Base-by-base conservation (phyloP, 2,888 invertebrate genomes). In the Drosophila kambysellisi region DNA sequence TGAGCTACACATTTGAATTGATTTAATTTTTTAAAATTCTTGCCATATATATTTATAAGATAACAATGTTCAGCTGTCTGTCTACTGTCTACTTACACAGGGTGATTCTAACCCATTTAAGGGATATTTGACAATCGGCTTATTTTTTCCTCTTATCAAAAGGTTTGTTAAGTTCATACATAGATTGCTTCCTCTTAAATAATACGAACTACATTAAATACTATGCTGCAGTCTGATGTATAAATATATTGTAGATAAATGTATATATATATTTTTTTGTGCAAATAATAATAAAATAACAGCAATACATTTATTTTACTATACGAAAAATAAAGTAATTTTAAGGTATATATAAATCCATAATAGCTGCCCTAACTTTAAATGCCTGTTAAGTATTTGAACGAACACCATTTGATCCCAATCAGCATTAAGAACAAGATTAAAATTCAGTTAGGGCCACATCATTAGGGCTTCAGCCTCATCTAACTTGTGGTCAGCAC, bases 391-490 rank as follows among this genome's bases (percentile, higher is more conserved):
- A 15, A 30, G 7, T 32, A 32, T 20, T 30, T 37, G 9, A 30
- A 3, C n/a, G 29, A 2, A 6, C 15, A 51, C 6, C 29, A 52
- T 15, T 52, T 25, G 9, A 51, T 20, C 20, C 39, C 29, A 56
- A 56, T n/a, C n/a, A 12, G 12, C n/a, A 7, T 11, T 15, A 15
- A 11, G 17, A 6, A 20, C 11, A 39, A 25, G 48, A 53, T 56
- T 57, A 35, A 60, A 50, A n/a, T 52, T 29, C 46, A 65, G 12
- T 37, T 32, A 32, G 33, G 30, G 20, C 11, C 17, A 20, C 6
- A 35, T 29, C 35, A 11, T 17, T 20, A 5, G 15, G 4, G 32
- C 1, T 17, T 41, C 9, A 56, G 30, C 0, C 41, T n/a, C 30
- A 3, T 56, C 9, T 5, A 60, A 41, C 30, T 41, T 67, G 39